These are phyloP conservation scores for Macquaria ambigua DNA, from an alignment of 2,113 vertebrate species.

Conservation along the genomic window DNA sequence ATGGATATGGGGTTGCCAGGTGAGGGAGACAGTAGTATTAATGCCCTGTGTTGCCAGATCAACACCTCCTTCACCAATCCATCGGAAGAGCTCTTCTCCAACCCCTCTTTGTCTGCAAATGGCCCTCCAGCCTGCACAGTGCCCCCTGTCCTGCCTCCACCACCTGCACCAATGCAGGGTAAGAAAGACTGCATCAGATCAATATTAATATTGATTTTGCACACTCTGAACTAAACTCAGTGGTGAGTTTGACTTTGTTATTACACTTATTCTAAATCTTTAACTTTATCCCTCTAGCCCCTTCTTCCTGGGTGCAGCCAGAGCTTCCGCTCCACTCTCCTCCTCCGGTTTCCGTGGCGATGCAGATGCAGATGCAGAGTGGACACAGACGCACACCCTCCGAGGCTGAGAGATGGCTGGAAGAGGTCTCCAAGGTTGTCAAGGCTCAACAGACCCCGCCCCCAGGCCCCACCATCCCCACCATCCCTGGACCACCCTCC, in stretches of 20 bases:
- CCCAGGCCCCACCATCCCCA: constrained; percentile 69
- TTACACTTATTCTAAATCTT: constrained; percentile 4
- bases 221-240: not conserved
- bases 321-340: constrained; percentile 76
- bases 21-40: constrained; percentile 87
- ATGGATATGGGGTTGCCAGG: constrained; percentile 83
- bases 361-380: constrained; percentile 75
- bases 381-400: constrained; percentile 93
- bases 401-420: constrained; percentile 93
- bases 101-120: constrained; percentile 71
- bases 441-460: constrained; percentile 87
- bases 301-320: constrained; percentile 79
- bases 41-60: constrained; percentile 90
- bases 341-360: constrained; percentile 69
- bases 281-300: constrained; percentile 52
- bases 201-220: not conserved
- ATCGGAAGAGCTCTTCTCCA: constrained; percentile 82
- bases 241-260: not conserved
- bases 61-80: constrained; percentile 88
- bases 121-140: constrained; percentile 70
- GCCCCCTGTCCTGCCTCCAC: constrained; percentile 75
- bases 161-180: constrained; percentile 81
- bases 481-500: constrained; percentile 75
- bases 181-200: constrained; percentile 19
- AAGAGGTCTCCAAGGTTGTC: constrained; percentile 91